A percentile compares a stretch with the other conserved stretches of the same genome.
Evolutionary conservation across 2,113 vertebrate species (phyloP).

Genomic region (Siphamia tubifer): DNA sequence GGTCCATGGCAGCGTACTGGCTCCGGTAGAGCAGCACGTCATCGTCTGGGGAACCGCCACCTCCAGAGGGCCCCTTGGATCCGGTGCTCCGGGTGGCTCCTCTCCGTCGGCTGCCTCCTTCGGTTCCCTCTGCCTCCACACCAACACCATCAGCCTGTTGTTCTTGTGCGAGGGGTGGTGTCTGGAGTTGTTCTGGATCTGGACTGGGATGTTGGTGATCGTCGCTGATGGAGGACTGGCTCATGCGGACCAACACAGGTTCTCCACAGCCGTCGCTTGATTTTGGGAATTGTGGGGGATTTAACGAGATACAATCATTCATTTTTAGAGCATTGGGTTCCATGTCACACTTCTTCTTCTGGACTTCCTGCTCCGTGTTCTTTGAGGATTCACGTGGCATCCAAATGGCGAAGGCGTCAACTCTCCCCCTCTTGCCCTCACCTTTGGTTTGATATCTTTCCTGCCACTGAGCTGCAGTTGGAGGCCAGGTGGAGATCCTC

Average conservation of each 20-base stretch:
- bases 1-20: constrained; percentile 71
- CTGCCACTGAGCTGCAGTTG: constrained; percentile 64
- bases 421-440: constrained; percentile 10
- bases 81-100: background rate
- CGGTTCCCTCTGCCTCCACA: background rate
- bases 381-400: background rate
- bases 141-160: background rate
- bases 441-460: constrained; percentile 29
- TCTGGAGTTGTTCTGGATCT: background rate
- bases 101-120: background rate
- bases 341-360: background rate
- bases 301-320: background rate
- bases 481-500: constrained; percentile 77
- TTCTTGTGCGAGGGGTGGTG: background rate
- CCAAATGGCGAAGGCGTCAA: background rate
- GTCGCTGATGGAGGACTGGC: background rate
- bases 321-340: background rate
- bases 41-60: constrained; percentile 60
- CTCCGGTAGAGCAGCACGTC: constrained; percentile 58
- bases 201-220: background rate
- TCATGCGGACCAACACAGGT: background rate
- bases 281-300: background rate
- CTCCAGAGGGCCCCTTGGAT: constrained; percentile 38
- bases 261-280: background rate
- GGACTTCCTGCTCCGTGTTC: background rate